phyloP scores from a whole-genome alignment of 35 echinoderm and acorn worm genomes.

The Ophioderma brevispina region DNA sequence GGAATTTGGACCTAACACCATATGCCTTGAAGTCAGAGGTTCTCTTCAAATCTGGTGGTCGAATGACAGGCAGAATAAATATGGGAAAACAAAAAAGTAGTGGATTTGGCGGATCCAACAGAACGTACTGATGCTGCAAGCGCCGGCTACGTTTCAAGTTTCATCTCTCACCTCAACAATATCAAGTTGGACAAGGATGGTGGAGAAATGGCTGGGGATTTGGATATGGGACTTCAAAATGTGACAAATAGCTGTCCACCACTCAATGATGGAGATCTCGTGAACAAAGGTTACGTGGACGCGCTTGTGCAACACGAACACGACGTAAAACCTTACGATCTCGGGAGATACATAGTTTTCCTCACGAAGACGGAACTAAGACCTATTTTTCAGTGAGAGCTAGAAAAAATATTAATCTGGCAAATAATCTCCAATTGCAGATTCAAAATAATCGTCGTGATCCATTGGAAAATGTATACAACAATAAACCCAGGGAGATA shows the following conservation, averaged over 20 bases:
- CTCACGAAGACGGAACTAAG: no score
- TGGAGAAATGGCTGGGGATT: neutral
- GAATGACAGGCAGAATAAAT: neutral
- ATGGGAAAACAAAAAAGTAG: neutral
- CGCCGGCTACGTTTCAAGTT: neutral
- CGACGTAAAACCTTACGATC: neutral
- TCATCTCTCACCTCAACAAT: neutral
- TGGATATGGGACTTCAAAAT: neutral
- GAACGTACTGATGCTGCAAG: neutral
- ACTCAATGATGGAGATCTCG: neutral
- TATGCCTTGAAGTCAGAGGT: neutral
- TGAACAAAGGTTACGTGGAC: neutral
- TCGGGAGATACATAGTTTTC: neutral
- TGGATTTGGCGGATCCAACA: neutral
- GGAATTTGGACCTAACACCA: neutral
- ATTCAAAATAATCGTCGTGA: no score
- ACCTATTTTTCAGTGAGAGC: no score
- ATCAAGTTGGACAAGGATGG: neutral
- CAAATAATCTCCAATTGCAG: no score
- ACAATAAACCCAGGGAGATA: no score
- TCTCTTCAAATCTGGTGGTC: neutral
- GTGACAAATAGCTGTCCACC: neutral
- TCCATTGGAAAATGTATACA: no score
- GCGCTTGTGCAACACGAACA: neutral
- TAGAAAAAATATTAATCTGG: no score